Conservation (phyloP, 2,797 vertebrate species). For the Dromococcyx pavoninus region DNA sequence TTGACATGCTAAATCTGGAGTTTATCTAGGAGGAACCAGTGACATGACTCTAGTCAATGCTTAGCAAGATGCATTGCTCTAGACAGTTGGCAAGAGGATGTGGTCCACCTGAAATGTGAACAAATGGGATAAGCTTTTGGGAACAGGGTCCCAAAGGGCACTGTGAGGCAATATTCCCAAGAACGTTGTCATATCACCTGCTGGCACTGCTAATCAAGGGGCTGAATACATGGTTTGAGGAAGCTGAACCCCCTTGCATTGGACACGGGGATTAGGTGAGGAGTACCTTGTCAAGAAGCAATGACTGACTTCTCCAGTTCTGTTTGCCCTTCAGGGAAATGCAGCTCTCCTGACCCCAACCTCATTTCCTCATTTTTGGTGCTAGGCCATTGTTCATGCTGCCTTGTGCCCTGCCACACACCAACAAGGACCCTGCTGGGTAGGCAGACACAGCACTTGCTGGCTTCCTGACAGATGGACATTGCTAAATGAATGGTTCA, state of each 20-base stretch:
- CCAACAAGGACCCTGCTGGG: rapidly evolving
- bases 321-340: background rate
- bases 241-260: background rate
- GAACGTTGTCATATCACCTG: background rate
- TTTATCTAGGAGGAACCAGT: background rate
- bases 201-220: background rate
- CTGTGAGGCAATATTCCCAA: background rate
- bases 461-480: background rate
- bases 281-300: background rate
- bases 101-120: background rate
- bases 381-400: background rate
- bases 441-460: background rate
- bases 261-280: background rate
- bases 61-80: background rate
- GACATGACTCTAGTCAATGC: background rate
- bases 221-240: background rate
- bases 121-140: background rate
- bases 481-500: background rate
- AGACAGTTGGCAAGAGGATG: background rate
- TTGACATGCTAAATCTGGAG: background rate
- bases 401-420: background rate
- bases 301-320: background rate
- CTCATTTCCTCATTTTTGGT: background rate
- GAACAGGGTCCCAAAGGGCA: background rate
- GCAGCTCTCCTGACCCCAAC: background rate